phyloP scores from a whole-genome alignment of 2,888 invertebrate genomes.

The Agonopterix heracliana region DNA sequence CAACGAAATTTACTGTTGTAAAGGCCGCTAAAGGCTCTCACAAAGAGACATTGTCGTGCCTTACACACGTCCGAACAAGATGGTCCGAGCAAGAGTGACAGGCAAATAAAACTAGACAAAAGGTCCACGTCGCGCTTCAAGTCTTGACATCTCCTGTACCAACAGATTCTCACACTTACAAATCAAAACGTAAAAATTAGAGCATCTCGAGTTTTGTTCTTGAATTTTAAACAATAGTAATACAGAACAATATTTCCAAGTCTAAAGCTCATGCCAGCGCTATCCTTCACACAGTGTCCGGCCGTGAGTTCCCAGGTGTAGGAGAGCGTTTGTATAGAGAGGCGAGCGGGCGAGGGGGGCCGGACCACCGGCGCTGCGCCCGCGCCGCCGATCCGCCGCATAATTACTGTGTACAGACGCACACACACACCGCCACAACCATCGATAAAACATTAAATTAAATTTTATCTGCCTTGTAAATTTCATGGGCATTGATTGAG shows the following conservation, averaged over 20 bases:
- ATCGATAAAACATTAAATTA: conserved; percentile 68
- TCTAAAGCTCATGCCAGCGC: conserved; percentile 33
- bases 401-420: conserved; percentile 70
- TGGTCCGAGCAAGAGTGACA: conserved; percentile 55
- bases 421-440: conserved; percentile 44
- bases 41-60: conserved; percentile 63
- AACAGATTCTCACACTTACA: conserved; percentile 13
- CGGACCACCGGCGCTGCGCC: conserved; percentile 71
- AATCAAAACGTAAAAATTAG: conserved; percentile 13
- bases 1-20: conserved; percentile 62
- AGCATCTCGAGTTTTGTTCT: conserved; percentile 25
- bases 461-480: conserved; percentile 71
- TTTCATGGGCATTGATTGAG: conserved; percentile 64
- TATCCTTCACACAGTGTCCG: conserved; percentile 47
- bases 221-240: conserved; percentile 29
- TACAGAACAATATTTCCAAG: conserved; percentile 34
- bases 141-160: background rate
- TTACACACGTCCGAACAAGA: conserved; percentile 47
- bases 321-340: conserved; percentile 36
- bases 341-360: conserved; percentile 27
- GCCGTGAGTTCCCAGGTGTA: conserved; percentile 60
- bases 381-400: conserved; percentile 64
- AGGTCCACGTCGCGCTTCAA: conserved; percentile 26
- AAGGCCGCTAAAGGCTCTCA: conserved; percentile 53
- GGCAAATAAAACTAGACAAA: conserved; percentile 68